Evolutionary conservation across 2,888 invertebrate genomes (phyloP).

Genomic region (Cenopis cana): DNA sequence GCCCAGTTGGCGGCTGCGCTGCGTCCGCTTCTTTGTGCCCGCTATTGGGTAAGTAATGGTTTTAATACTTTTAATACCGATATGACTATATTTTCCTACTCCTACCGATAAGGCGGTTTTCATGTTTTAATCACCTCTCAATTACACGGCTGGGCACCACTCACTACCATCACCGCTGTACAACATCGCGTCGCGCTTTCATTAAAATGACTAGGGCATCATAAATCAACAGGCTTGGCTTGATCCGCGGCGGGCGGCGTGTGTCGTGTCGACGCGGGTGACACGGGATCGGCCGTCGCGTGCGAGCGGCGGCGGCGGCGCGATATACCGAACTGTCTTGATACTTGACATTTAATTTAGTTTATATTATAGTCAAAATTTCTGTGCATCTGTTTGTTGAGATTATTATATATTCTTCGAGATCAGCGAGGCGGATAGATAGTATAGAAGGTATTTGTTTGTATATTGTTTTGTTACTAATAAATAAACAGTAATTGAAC

Average conservation of each 20-base stretch:
- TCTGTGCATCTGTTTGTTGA: background rate
- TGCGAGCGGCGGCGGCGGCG: conserved; percentile 50
- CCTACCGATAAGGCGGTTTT: too few relatives aligned
- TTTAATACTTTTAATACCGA: too few relatives aligned
- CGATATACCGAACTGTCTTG: conserved; percentile 50
- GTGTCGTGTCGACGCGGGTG: conserved; percentile 49
- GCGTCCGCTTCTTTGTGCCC: background rate
- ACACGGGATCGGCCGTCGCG: conserved; percentile 65
- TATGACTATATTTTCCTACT: too few relatives aligned
- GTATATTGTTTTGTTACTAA: too few relatives aligned
- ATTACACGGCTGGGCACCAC: background rate
- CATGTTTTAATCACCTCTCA: too few relatives aligned
- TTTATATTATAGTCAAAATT: background rate
- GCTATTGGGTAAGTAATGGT: too few relatives aligned
- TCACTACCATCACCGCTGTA: conserved; percentile 47
- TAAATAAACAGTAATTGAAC: too few relatives aligned
- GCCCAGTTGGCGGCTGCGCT: background rate
- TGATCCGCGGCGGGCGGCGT: conserved; percentile 39
- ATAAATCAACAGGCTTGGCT: conserved; percentile 48
- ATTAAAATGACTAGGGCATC: conserved; percentile 55
- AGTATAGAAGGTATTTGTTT: too few relatives aligned
- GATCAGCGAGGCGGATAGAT: too few relatives aligned
- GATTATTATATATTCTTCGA: too few relatives aligned
- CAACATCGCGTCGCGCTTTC: conserved; percentile 52
- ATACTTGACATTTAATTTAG: conserved; percentile 46